Evolutionary conservation across 2,888 invertebrate species (phyloP).

Genomic region (Hypsopygia costalis): DNA sequence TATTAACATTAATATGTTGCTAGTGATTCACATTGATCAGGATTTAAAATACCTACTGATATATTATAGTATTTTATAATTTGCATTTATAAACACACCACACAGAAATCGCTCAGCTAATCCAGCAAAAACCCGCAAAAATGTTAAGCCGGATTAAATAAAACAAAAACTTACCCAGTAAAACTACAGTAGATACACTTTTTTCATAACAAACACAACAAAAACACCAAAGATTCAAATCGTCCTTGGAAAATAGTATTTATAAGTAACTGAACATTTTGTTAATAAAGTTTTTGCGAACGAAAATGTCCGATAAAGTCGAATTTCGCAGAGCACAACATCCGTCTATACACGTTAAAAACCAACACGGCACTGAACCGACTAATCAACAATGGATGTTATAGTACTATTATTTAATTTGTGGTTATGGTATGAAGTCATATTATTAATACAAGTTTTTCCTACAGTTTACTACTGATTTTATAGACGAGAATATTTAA

Average conservation of each 20-base stretch:
- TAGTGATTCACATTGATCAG: no score
- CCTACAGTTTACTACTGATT: background rate
- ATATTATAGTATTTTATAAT: no score
- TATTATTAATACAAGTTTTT: background rate
- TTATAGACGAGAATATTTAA: no score
- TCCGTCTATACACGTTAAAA: background rate
- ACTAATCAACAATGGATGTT: background rate
- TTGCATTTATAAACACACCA: no score
- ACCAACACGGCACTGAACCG: background rate
- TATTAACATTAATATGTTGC: no score
- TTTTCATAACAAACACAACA: no score
- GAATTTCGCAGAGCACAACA: background rate
- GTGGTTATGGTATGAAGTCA: background rate
- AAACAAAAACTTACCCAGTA: background rate
- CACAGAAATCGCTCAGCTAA: no score
- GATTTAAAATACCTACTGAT: no score
- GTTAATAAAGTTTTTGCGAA: background rate
- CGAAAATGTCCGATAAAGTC: no score
- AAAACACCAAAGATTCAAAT: background rate
- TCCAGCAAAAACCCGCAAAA: slow-evolving; percentile 9
- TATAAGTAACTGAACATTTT: background rate
- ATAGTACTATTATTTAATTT: no score
- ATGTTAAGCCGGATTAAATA: slow-evolving; percentile 2
- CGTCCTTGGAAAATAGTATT: no score
- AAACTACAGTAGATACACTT: no score